Base-by-base conservation (phyloP, 2,888 invertebrate species). In the Nemotelus nigrinus region DNA sequence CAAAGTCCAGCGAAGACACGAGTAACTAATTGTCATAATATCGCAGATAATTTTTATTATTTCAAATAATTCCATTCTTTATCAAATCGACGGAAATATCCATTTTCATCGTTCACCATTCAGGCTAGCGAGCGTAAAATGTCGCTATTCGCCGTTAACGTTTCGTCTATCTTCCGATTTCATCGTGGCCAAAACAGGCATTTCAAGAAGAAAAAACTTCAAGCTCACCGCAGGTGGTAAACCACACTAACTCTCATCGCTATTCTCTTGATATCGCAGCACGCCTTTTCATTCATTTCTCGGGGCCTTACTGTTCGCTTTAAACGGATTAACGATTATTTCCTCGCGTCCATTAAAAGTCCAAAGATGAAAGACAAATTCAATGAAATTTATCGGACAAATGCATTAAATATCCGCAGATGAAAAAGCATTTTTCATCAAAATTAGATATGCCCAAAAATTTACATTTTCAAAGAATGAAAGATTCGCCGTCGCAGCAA, bases 21-120 rank as follows among this genome's bases (percentile, higher is more conserved):
- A 71, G 55, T 55, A 71, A 71, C 57, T 55, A 71, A 48, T 55
- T 71, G 71, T 55, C 71, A 53, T 71, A 71, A 71, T 57, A 41
- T 41, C 39, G 1, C 43, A 43, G 44, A 44, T 43, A 44, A 53
- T 71, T 71, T 71, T 53, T 57, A 55, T 71, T 55, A 55, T 43
- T 50, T 55, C 43, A n/a, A 43, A 71, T 44, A 71, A 55, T 57
- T 47, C 41, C 45, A 65, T 65, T 50, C 50, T 50, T 50, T 50
- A 7, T 8, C 6, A 41, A 41, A 39, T 41, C 2, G 6, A 6
- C 7, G 6, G 6, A 8, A 25, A 63, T 3, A 25, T 39, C 8
- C 8, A 39, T 43, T 63, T 63, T 63, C 63, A 63, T 63, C 63
- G 39, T 41, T 25, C 41, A 50, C 63, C 63, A 63, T 63, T 63